These are phyloP conservation scores for Urocyon cinereoargenteus DNA, from an alignment of 2,797 vertebrate species.

Conservation along the genomic window DNA sequence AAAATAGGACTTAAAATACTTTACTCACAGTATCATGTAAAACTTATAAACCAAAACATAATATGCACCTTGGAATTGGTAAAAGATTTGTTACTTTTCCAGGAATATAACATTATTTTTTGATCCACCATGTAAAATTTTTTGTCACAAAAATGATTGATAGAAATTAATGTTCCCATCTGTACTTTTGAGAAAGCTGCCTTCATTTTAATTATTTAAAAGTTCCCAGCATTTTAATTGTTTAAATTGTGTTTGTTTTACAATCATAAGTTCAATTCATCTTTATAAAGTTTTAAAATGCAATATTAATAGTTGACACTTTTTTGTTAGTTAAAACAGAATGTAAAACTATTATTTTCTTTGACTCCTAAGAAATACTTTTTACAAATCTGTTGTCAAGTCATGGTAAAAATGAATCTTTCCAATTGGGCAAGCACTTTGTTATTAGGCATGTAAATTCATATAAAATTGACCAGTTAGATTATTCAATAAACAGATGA, in stretches of 20 bases:
- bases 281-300: not conserved
- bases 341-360: not conserved
- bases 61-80: not conserved
- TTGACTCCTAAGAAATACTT: not conserved
- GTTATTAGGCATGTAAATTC: not conserved
- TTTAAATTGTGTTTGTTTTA: not conserved
- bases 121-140: not conserved
- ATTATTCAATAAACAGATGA: not conserved
- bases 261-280: not conserved
- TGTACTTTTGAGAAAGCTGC: not conserved
- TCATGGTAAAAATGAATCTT: not conserved
- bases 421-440: not conserved
- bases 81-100: not conserved
- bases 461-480: not conserved
- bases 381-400: not conserved
- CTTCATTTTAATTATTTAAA: not conserved
- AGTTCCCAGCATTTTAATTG: not conserved
- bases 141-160: not conserved
- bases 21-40: not conserved
- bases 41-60: not conserved
- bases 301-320: not conserved
- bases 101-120: not conserved
- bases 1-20: not conserved
- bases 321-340: not conserved
- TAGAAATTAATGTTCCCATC: not conserved